Base-by-base conservation (phyloP, 2,113 vertebrate genomes). In the Tamias sibiricus region DNA sequence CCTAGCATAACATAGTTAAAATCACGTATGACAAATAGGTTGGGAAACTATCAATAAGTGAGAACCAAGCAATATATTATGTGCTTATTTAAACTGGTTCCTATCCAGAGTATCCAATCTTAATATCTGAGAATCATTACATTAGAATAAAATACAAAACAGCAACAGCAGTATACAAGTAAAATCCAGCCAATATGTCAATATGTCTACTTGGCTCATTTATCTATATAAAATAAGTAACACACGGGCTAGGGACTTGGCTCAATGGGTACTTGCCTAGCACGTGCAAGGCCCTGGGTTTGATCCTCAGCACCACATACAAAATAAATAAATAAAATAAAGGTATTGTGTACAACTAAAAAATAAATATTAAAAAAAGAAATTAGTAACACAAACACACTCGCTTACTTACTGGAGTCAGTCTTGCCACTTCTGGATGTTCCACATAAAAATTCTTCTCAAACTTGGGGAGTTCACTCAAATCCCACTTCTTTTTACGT, bases 401-500 rank as follows among this genome's bases (percentile, higher is more conserved):
- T 24, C 57, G 1, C 9, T 26, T 64, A 98, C 98, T 98, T 98
- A 99, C 99, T 40, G 99, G 99, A 96, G 98, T 99, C 97, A 99
- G 98, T 42, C 97, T 99, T 94, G 99, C 99, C 87, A 99, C 98
- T 95, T 99, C 99, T 0, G 98, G 99, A 95, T 99, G 99, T 93
- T 99, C 99, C 54, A 98, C 98, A 4, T 99, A 99, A 96, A 99
- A 99, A 97, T 99, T 99, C 98, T 99, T 99, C 98, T 99, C 99
- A 98, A 99, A 99, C 82, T 99, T 99, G 42, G 99, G 99, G 52
- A 99, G 98, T 72, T 99, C 99, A 37, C 98, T 99, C 86, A 99
- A 98, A 97, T 99, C 99, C 99, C 99, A 99, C 93, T 99, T 99
- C 98, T 99, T 99, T 97, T 99, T 99, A 69, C 99, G 99, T 4